These are phyloP conservation scores for Neocrepidodera transversa DNA, from an alignment of 2,888 invertebrate species.

Conservation along the genomic window DNA sequence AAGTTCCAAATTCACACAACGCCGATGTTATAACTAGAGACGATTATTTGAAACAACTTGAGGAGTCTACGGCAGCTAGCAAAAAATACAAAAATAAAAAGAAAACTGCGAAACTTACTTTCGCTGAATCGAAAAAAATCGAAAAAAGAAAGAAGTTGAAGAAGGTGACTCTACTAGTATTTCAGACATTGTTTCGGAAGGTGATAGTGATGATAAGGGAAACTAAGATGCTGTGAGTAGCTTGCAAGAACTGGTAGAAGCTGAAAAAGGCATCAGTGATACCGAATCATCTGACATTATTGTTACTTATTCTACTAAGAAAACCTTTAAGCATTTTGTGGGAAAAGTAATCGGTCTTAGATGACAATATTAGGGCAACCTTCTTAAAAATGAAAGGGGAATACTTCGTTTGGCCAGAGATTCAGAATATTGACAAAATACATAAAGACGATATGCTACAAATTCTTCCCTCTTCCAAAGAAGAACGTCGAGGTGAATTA, in stretches of 20 bases:
- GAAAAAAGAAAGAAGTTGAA: too few relatives aligned
- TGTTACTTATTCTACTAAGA: too few relatives aligned
- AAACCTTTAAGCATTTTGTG: neutral
- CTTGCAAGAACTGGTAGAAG: constrained; percentile 6
- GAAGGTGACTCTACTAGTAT: neutral
- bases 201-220: neutral
- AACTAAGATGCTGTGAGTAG: constrained; percentile 3
- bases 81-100: too few relatives aligned
- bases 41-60: constrained; percentile 7
- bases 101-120: too few relatives aligned
- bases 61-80: neutral
- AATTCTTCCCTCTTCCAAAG: too few relatives aligned
- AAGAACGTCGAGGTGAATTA: too few relatives aligned
- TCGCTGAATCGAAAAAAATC: too few relatives aligned
- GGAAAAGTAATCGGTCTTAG: constrained; percentile 3
- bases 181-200: too few relatives aligned
- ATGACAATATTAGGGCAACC: too few relatives aligned
- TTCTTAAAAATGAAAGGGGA: constrained; percentile 2
- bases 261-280: constrained; percentile 2
- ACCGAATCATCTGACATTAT: neutral
- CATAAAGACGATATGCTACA: too few relatives aligned
- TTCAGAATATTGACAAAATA: too few relatives aligned
- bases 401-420: constrained; percentile 2
- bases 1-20: too few relatives aligned
- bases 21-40: constrained; percentile 5